Evolutionary conservation across 2,797 vertebrate genomes (phyloP).

Genomic region (Darevskia mixta): DNA sequence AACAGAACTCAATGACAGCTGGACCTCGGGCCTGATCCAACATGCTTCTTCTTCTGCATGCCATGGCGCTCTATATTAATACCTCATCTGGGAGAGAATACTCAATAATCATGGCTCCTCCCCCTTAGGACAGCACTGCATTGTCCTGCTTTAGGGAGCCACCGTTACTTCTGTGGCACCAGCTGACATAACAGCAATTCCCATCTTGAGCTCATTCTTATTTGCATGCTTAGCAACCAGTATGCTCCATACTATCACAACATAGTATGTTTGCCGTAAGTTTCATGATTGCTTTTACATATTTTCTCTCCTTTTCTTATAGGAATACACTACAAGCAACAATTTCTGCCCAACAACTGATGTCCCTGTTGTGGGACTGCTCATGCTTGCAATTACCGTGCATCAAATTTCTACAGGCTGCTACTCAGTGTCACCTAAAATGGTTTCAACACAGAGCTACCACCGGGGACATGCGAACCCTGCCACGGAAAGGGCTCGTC

Average conservation of each 20-base stretch:
- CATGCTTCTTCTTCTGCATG: no score
- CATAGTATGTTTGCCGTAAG: background rate
- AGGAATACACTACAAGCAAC: background rate
- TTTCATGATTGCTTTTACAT: no score
- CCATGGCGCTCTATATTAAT: background rate
- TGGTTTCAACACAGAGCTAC: background rate
- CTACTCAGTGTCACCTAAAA: constrained; percentile 4
- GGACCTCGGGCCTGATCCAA: background rate
- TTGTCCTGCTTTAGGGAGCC: background rate
- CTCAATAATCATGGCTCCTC: background rate
- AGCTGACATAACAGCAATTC: background rate
- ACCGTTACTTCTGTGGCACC: background rate
- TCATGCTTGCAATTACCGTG: background rate
- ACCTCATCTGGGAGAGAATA: background rate
- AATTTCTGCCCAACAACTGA: background rate
- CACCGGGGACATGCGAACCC: background rate
- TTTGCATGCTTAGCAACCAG: no score
- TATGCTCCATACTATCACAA: no score
- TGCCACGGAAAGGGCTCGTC: background rate
- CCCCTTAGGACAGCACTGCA: background rate
- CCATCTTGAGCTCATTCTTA: background rate
- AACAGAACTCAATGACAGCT: background rate
- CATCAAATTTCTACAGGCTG: background rate
- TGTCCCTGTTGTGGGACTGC: background rate
- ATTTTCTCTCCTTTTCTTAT: background rate